phyloP scores from a whole-genome alignment of 2,113 vertebrate species.

The Eulemur rufifrons region DNA sequence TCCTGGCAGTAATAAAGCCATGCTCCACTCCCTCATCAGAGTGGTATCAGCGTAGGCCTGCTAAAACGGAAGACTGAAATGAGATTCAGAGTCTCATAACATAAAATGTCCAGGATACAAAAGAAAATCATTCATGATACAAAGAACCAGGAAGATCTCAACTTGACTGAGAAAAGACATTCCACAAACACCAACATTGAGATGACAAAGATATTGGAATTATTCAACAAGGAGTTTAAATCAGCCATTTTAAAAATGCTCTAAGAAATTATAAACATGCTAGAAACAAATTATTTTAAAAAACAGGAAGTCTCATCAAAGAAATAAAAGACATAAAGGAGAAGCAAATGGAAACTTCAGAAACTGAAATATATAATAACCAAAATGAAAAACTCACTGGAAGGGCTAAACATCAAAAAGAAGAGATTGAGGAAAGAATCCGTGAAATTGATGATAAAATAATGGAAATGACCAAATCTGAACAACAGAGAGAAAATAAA shows the following conservation, averaged over 20 bases:
- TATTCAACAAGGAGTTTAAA: not conserved
- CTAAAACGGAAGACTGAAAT: not conserved
- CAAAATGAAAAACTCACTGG: not conserved
- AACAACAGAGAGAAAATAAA: constrained; percentile 23
- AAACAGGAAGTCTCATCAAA: not conserved
- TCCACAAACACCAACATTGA: not conserved
- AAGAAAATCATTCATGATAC: not conserved
- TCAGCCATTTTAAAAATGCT: not conserved
- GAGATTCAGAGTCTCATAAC: not conserved
- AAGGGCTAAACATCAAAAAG: not conserved
- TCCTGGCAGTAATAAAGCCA: not conserved
- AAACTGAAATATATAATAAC: not conserved
- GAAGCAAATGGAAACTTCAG: not conserved
- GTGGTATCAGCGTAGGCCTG: not conserved
- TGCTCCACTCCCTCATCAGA: not conserved
- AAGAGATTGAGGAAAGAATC: not conserved
- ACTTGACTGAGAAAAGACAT: not conserved
- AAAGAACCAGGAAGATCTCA: not conserved
- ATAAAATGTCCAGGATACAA: not conserved
- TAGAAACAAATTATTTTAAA: not conserved
- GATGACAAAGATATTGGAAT: not conserved
- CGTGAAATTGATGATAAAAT: not conserved
- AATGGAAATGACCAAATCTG: not conserved
- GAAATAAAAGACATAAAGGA: not conserved
- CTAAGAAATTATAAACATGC: not conserved